Evolutionary conservation across 2,888 invertebrate species (phyloP).

Genomic region (Parnassius orleans): DNA sequence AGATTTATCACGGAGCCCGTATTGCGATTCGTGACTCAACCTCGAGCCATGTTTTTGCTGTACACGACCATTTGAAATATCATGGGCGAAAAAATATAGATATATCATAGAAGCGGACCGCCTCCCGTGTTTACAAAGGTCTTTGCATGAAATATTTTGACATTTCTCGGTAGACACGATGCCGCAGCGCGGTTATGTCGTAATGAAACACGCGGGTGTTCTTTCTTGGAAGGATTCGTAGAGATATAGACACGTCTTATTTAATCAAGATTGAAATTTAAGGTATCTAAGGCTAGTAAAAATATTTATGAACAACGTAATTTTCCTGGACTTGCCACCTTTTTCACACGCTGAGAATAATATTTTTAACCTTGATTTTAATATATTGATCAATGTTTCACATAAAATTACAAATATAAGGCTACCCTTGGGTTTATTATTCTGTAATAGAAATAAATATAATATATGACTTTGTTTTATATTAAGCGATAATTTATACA

Average conservation of each 20-base stretch:
- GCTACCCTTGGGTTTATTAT: neutral
- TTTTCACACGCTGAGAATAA: too few species aligned
- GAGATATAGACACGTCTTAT: conserved; percentile 35
- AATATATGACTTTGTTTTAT: neutral
- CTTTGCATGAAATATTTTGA: conserved; percentile 72
- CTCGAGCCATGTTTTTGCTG: conserved; percentile 59
- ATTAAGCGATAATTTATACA: too few species aligned
- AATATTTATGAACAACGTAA: neutral
- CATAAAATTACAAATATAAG: neutral
- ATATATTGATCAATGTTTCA: neutral
- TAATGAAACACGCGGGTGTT: conserved; percentile 44
- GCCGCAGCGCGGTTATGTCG: conserved; percentile 39
- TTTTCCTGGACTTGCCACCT: too few species aligned
- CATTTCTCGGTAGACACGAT: conserved; percentile 64
- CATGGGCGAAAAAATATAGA: conserved; percentile 60
- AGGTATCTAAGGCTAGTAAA: neutral
- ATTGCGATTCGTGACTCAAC: conserved; percentile 65
- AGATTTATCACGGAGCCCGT: conserved; percentile 72
- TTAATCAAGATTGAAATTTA: conserved; percentile 1
- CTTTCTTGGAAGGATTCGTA: conserved; percentile 50
- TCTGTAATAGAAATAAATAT: neutral
- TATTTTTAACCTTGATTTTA: too few species aligned
- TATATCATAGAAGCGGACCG: conserved; percentile 59
- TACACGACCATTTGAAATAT: conserved; percentile 43
- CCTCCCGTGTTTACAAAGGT: conserved; percentile 58